These are phyloP conservation scores for Apus apus DNA, from an alignment of 2,113 vertebrate species.

Conservation along the genomic window DNA sequence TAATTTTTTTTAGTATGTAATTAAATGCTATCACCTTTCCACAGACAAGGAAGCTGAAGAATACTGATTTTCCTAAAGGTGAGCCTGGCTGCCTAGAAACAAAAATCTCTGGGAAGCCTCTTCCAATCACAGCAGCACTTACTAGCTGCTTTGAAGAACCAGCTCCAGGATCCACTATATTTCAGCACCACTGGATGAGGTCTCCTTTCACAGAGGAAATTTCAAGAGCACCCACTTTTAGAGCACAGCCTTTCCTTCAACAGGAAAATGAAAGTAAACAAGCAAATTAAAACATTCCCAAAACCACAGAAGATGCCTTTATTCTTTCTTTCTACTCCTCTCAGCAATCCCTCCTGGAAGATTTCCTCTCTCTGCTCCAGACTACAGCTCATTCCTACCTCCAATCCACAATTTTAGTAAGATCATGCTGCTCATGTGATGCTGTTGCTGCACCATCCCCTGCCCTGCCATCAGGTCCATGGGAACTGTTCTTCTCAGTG, in stretches of 20 bases:
- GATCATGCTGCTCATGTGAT: fast-evolving
- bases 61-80: neutral
- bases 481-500: fast-evolving
- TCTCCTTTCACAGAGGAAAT: neutral
- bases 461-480: fast-evolving
- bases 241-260: neutral
- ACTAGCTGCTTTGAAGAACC: fast-evolving
- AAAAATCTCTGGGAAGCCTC: neutral
- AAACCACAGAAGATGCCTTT: neutral
- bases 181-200: neutral
- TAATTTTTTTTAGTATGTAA: neutral
- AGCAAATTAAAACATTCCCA: too few relatives aligned
- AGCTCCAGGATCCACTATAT: neutral
- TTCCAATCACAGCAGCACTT: neutral
- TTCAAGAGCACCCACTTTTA: neutral
- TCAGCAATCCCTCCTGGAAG: neutral
- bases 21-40: constrained; percentile 43
- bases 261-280: neutral
- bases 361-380: neutral
- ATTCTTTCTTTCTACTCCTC: neutral
- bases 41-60: neutral
- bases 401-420: neutral
- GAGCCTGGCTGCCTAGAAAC: neutral
- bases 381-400: neutral
- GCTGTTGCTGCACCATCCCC: neutral